A percentile compares a stretch with the other conserved stretches of the same genome.
These are phyloP conservation scores for Mormyrops boulengeri DNA, from an alignment of 2,797 vertebrate genomes.

Conservation along the genomic window DNA sequence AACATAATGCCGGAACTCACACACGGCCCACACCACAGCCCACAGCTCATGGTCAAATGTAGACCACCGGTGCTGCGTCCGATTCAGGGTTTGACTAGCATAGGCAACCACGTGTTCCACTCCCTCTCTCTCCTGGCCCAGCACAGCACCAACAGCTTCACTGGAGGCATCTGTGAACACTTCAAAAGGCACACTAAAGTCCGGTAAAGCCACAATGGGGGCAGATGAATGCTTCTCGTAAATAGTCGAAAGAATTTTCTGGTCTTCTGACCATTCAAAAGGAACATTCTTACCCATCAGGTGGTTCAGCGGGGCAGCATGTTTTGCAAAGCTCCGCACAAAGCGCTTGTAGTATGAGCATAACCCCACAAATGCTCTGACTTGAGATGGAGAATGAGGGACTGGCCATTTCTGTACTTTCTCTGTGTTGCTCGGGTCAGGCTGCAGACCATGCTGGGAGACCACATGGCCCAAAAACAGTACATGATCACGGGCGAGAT, in stretches of 20 bases:
- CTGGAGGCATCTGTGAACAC: too few species aligned
- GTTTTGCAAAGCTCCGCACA: background rate
- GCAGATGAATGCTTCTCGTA: background rate
- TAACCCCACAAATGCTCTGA: background rate
- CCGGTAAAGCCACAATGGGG: too few species aligned
- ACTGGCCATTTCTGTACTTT: background rate
- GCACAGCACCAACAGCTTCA: too few species aligned
- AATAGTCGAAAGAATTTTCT: background rate
- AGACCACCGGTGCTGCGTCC: too few species aligned
- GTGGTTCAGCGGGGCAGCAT: background rate
- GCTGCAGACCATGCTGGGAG: background rate
- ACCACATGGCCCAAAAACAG: constrained; percentile 2
- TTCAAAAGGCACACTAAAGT: too few species aligned
- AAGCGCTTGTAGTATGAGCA: constrained; percentile 14
- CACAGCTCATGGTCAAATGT: too few species aligned
- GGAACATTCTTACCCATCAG: background rate
- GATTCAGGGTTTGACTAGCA: too few species aligned
- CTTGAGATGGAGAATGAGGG: background rate
- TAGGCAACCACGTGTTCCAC: too few species aligned
- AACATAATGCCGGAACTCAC: too few species aligned
- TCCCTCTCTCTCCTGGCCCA: too few species aligned
- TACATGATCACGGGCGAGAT: background rate
- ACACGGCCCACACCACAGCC: too few species aligned
- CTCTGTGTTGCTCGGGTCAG: constrained; percentile 8
- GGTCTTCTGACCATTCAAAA: background rate